Conservation (phyloP, 1,140 invertebrate species). For the Drosophila paulistorum region DNA sequence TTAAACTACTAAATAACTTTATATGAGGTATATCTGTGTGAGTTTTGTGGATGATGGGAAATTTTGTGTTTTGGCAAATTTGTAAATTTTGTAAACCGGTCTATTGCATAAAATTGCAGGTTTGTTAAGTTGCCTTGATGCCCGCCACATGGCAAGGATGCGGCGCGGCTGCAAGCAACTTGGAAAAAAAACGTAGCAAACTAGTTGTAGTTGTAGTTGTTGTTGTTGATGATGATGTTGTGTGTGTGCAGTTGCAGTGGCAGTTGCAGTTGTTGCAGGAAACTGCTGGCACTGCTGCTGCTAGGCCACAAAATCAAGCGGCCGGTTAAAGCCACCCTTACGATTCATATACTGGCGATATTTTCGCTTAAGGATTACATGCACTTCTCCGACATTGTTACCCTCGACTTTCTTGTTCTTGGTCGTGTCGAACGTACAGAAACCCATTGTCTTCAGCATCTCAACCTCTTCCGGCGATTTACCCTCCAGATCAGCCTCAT, state of each 20-base stretch:
- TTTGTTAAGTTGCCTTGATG: conserved; percentile 51
- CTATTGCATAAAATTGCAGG: conserved; percentile 83
- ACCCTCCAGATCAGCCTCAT: conserved; percentile 84
- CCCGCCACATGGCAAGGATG: conserved; percentile 16
- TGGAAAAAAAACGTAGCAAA: conserved; percentile 72
- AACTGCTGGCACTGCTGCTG: conserved; percentile 26
- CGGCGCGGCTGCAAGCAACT: conserved; percentile 35
- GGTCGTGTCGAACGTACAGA: conserved; percentile 96
- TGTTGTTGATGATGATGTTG: neutral
- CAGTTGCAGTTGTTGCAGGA: conserved; percentile 5
- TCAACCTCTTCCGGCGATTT: conserved; percentile 96
- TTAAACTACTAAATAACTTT: conserved; percentile 78
- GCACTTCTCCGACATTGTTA: conserved; percentile 95
- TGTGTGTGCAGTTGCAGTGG: conserved; percentile 4
- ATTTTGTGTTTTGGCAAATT: conserved; percentile 68
- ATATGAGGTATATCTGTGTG: conserved; percentile 71
- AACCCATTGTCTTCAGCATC: conserved; percentile 99
- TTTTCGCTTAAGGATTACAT: conserved; percentile 97
- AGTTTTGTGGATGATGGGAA: conserved; percentile 60
- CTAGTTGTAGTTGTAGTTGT: conserved; percentile 37
- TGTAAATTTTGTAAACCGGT: conserved; percentile 82
- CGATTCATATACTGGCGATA: conserved; percentile 99
- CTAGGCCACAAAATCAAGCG: conserved; percentile 96
- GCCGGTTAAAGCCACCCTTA: conserved; percentile 99
- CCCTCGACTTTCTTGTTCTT: conserved; percentile 97